Evolutionary conservation across 2,888 invertebrate species (phyloP).

Genomic region (Pollenia amentaria): DNA sequence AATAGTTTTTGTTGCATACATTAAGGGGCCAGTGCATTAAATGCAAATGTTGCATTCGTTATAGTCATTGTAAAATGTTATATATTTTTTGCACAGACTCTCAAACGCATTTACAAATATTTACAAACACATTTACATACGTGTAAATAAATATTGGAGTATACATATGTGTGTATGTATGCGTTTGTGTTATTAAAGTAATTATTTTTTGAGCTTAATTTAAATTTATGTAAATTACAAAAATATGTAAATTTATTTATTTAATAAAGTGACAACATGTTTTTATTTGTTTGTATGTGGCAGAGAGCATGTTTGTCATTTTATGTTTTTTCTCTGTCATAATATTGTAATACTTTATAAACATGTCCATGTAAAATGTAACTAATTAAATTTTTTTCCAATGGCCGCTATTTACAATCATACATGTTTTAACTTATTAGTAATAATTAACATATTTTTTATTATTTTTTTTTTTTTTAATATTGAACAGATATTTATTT

Average conservation of each 20-base stretch:
- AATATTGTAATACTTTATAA: conserved; percentile 59
- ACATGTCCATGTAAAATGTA: conserved; percentile 61
- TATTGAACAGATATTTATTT: conserved; percentile 53
- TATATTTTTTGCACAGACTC: conserved; percentile 34
- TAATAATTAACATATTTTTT: conserved; percentile 67
- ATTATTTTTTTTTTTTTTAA: conserved; percentile 31
- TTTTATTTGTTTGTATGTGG: conserved; percentile 34
- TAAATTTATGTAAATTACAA: conserved; percentile 75
- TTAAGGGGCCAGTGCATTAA: conserved; percentile 73
- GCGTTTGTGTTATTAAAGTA: conserved; percentile 63
- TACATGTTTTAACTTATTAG: conserved; percentile 47
- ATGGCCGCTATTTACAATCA: conserved; percentile 1
- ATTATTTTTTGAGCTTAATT: conserved; percentile 74
- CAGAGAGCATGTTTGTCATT: neutral
- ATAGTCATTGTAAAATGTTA: conserved; percentile 65
- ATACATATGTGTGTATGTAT: conserved; percentile 4
- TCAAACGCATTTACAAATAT: neutral
- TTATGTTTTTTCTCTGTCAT: conserved; percentile 1
- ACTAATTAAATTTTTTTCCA: conserved; percentile 64
- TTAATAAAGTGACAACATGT: conserved; percentile 73
- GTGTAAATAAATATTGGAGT: neutral
- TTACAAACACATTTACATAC: neutral
- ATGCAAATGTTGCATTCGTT: conserved; percentile 74
- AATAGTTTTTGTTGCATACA: conserved; percentile 71
- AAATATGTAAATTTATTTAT: conserved; percentile 74